These are phyloP conservation scores for Sinocyclocheilus rhinocerous DNA, from an alignment of 2,113 vertebrate genomes.

Conservation along the genomic window DNA sequence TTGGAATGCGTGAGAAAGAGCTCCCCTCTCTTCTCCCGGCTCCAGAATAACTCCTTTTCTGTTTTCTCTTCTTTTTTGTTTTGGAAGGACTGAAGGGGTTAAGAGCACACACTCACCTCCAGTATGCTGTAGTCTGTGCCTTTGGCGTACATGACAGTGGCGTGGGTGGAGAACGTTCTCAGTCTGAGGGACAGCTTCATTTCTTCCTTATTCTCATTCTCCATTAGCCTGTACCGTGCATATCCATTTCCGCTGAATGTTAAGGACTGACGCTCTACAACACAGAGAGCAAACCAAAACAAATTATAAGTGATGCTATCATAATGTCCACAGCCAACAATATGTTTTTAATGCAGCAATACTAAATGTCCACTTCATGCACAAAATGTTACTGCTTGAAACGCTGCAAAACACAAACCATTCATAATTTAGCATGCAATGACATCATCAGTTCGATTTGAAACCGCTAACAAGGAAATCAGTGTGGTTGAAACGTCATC, in stretches of 20 bases:
- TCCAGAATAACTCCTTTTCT: conserved; percentile 67
- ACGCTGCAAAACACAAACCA: too few relatives aligned
- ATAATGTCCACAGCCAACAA: neutral
- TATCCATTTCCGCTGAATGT: conserved; percentile 92
- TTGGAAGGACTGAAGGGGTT: neutral
- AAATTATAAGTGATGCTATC: neutral
- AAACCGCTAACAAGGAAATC: neutral
- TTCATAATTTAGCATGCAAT: neutral
- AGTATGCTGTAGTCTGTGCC: conserved; percentile 97
- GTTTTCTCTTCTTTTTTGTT: conserved; percentile 43
- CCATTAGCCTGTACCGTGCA: conserved; percentile 89
- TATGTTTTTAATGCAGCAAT: neutral
- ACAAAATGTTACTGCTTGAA: neutral
- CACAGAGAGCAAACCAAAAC: neutral
- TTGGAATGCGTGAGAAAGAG: conserved; percentile 73
- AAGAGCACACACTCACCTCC: conserved; percentile 77
- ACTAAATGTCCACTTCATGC: neutral
- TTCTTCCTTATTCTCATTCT: conserved; percentile 94
- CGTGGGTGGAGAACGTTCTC: conserved; percentile 87
- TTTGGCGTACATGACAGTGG: conserved; percentile 94
- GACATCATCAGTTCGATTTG: neutral
- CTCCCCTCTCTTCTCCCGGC: conserved; percentile 65
- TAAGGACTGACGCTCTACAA: conserved; percentile 80
- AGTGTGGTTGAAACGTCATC: too few relatives aligned
- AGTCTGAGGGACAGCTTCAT: conserved; percentile 92